Evolutionary conservation across 2,113 vertebrate species (phyloP), one percentile per base, ranked within the genome.

Genomic region (Hemibagrus wyckioides): DNA sequence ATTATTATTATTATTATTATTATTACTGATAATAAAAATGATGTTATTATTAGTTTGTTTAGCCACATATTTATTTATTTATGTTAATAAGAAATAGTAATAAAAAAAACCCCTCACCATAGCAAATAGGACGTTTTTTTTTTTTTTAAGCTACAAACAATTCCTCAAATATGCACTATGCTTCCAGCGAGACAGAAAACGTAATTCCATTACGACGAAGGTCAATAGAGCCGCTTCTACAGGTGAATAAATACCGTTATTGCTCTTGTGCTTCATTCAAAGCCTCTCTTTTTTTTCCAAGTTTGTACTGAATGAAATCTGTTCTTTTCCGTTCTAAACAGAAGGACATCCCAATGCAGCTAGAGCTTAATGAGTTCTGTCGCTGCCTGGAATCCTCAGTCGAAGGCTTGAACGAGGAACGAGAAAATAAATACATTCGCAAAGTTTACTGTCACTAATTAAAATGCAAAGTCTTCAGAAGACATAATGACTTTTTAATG

Each of bases 401-500:
- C 14, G 57, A 86, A 84, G n/a, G 33, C 52, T 25, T 36, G 56
- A 61, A 41, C 13, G 63, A 71, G 73, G 25, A 28, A 75, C 15
- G 19, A 30, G 6, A n/a, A 52, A 52, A 52, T 14, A 76, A 85
- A 33, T 30, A 48, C 19, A 14, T 86, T 33, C 67, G 57, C 57
- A 80, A 54, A 77, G 57, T 77, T 67, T n/a, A 30, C 41, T 52
- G 73, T 80, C 73, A 80, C 50, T 65, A 54, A 86, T 80, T 86
- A 52, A 54, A 54, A 65, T 59, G 57, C 84, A 79, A 48, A 30
- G 57, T 9, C 48, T 59, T 52, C 44, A 65, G 57, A 39, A 65
- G 75, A 39, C 44, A n/a, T 86, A 80, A 79, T 67, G 48, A 54
- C 41, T 80, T 86, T 67, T 86, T 65, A 67, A 86, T 80, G 30